phyloP scores from a whole-genome alignment of 2,797 vertebrate genomes.

The Gila robusta region DNA sequence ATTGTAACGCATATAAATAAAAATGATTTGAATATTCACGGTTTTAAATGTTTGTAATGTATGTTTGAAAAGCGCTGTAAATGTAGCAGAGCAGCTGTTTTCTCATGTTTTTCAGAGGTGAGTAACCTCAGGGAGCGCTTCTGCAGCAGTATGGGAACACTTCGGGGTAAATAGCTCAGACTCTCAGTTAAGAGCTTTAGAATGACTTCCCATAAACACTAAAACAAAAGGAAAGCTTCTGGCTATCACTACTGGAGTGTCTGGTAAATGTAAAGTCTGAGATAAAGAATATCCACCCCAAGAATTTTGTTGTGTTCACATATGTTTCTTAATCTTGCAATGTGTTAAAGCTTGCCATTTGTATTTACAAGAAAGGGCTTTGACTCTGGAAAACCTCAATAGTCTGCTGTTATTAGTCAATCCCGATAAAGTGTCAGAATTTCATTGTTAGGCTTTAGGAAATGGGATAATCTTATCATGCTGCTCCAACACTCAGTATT shows the following conservation, averaged over 20 bases:
- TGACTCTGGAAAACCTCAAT: neutral
- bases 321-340: neutral
- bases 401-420: neutral
- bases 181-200: constrained; percentile 6
- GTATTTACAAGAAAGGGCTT: neutral
- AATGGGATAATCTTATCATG: neutral
- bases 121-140: constrained; percentile 30
- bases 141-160: constrained; percentile 28
- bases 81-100: constrained; percentile 30
- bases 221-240: constrained; percentile 10
- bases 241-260: neutral
- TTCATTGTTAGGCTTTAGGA: neutral
- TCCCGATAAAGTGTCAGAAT: neutral
- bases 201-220: constrained; percentile 24
- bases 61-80: neutral
- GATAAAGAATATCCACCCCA: neutral
- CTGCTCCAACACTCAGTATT: too few relatives aligned
- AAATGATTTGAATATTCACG: neutral
- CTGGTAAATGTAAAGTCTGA: neutral
- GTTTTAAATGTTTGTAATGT: neutral
- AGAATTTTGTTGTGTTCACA: neutral
- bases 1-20: neutral
- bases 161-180: constrained; percentile 10
- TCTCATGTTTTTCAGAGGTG: constrained; percentile 40
- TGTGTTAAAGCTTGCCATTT: neutral